Evolutionary conservation across 2,113 vertebrate species (phyloP).

Genomic region (Perca schrenkii): DNA sequence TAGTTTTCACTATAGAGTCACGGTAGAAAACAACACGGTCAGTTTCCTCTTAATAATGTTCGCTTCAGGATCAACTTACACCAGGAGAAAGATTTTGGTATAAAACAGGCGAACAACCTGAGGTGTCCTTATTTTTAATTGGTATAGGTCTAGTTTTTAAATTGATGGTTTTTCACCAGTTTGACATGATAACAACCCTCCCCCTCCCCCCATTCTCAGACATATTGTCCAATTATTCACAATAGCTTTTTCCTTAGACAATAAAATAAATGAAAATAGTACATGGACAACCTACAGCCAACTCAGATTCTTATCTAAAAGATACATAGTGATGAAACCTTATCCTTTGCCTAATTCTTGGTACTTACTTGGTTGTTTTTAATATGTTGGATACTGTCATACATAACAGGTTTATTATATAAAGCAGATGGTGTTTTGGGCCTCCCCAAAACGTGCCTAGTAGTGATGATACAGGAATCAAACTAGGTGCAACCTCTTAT

Average conservation of each 20-base stretch:
- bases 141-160: constrained; percentile 11
- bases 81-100: constrained; percentile 39
- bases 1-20: constrained; percentile 41
- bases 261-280: constrained; percentile 43
- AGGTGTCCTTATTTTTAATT: constrained; percentile 44
- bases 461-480: constrained; percentile 54
- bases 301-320: constrained; percentile 30
- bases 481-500: constrained; percentile 58
- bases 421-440: constrained; percentile 18
- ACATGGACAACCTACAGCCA: constrained; percentile 49
- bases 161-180: constrained; percentile 36
- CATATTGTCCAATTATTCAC: constrained; percentile 36
- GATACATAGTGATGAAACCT: constrained; percentile 28
- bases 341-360: constrained; percentile 18
- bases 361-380: not conserved
- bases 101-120: constrained; percentile 64
- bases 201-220: constrained; percentile 13
- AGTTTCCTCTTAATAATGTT: constrained; percentile 30
- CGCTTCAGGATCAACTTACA: constrained; percentile 21
- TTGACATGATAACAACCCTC: constrained; percentile 44
- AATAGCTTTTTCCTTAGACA: constrained; percentile 37
- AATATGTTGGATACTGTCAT: constrained; percentile 13
- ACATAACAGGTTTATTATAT: constrained; percentile 20
- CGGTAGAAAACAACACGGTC: constrained; percentile 54
- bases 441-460: constrained; percentile 22